These are phyloP conservation scores for Apantesis nais DNA, from an alignment of 2,888 invertebrate genomes.

Conservation along the genomic window DNA sequence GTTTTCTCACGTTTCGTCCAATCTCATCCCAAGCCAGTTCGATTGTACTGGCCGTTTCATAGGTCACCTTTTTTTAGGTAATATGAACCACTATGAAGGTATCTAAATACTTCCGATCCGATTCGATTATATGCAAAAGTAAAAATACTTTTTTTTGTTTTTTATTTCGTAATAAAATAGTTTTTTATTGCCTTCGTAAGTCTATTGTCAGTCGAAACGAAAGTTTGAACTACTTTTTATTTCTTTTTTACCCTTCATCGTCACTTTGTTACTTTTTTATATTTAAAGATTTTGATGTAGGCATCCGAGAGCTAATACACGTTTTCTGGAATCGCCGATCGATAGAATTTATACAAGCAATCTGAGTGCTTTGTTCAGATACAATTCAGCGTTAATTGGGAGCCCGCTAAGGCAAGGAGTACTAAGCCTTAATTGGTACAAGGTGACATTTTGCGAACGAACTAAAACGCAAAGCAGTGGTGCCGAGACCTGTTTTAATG, in stretches of 20 bases:
- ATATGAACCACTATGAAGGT: too few species aligned
- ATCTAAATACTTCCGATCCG: too few species aligned
- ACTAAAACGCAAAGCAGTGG: conserved; percentile 20
- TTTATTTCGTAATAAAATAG: too few species aligned
- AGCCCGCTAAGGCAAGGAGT: conserved; percentile 15
- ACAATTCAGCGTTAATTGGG: conserved; percentile 45
- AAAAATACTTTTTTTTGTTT: too few species aligned
- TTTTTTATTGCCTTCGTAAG: too few species aligned
- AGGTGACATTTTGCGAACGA: conserved; percentile 31
- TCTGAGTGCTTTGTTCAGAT: conserved; percentile 44
- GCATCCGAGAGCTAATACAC: not conserved
- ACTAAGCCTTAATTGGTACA: conserved; percentile 38
- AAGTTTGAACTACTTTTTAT: conserved; percentile 28
- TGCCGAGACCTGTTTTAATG: conserved; percentile 36
- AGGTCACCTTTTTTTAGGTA: too few species aligned
- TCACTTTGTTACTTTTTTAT: conserved; percentile 13
- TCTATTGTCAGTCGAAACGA: conserved; percentile 16
- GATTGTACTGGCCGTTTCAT: too few species aligned
- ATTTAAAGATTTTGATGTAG: conserved; percentile 13
- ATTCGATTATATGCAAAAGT: too few species aligned
- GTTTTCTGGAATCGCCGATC: conserved; percentile 5
- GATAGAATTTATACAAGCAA: conserved; percentile 30
- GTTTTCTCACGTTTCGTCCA: too few species aligned
- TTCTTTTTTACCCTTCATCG: conserved; percentile 38
- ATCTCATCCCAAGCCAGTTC: too few species aligned